Conservation (phyloP, 2,113 vertebrate species). For the Colinus virginianus region DNA sequence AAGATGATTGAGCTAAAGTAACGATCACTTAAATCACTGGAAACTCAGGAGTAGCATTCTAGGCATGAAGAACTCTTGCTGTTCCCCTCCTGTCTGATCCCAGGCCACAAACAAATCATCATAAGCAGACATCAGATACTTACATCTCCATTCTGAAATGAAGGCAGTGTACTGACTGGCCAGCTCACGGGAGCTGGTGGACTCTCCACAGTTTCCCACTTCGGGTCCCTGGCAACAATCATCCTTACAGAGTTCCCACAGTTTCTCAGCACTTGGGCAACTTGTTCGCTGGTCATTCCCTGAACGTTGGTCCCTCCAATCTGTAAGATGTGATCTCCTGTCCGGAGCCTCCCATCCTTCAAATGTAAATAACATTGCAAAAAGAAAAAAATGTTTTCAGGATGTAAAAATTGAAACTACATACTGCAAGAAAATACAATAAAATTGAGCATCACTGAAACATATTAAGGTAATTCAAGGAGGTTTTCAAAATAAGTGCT, state of each 20-base stretch:
- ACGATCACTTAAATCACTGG: slow-evolving; percentile 32
- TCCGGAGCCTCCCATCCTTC: slow-evolving; percentile 92
- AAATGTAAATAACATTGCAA: not conserved
- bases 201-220: slow-evolving; percentile 52
- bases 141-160: slow-evolving; percentile 61
- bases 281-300: slow-evolving; percentile 92
- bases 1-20: not conserved
- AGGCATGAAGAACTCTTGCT: not conserved
- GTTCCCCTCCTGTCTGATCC: not conserved
- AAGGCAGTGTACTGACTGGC: slow-evolving; percentile 78
- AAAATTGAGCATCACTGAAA: not conserved
- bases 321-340: slow-evolving; percentile 93
- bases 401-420: not conserved
- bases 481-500: accelerated
- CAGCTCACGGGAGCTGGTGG: slow-evolving; percentile 79
- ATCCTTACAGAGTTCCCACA: slow-evolving; percentile 91
- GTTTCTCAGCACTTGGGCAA: slow-evolving; percentile 91
- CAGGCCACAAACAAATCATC: not conserved
- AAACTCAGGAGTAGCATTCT: not conserved
- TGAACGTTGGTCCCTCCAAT: slow-evolving; percentile 90
- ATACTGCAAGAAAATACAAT: not conserved
- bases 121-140: slow-evolving; percentile 49
- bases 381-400: not conserved
- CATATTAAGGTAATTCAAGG: not conserved
- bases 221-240: slow-evolving; percentile 88